These are phyloP conservation scores for Stercorarius parasiticus DNA, from an alignment of 2,113 vertebrate species.

Conservation along the genomic window DNA sequence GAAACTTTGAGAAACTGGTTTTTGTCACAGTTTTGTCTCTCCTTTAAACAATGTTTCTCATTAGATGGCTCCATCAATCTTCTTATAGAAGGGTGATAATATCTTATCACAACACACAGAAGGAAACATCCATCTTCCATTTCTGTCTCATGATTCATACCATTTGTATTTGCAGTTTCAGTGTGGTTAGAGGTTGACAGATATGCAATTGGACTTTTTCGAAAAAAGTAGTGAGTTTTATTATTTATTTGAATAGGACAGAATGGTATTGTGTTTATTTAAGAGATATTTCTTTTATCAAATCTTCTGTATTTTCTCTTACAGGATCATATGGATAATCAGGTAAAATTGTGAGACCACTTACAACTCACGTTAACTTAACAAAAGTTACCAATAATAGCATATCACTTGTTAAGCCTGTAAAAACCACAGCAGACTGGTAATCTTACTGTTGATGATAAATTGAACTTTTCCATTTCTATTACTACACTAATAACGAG, in stretches of 20 bases:
- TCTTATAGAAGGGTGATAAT: conserved; percentile 7
- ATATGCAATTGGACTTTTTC: background rate
- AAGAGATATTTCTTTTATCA: background rate
- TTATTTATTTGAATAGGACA: background rate
- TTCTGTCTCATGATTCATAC: conserved; percentile 33
- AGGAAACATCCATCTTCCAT: background rate
- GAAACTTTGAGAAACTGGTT: background rate
- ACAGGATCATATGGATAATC: background rate
- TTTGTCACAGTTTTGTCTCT: background rate
- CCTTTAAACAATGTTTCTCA: background rate
- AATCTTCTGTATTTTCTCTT: background rate
- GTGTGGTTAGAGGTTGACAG: background rate
- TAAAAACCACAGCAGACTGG: background rate
- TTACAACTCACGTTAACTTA: background rate
- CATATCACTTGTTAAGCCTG: background rate
- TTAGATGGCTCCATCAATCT: conserved; percentile 44
- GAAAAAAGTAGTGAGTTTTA: background rate
- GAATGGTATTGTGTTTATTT: background rate
- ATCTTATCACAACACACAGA: conserved; percentile 30
- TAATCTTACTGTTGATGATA: background rate
- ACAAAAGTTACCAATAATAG: background rate
- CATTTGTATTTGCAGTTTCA: background rate
- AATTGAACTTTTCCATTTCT: conserved; percentile 47
- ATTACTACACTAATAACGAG: background rate
- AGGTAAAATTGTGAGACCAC: background rate